Evolutionary conservation across 2,113 vertebrate genomes (phyloP), one percentile per base, ranked within the genome.

Genomic region (Petrocephalus zakoni): DNA sequence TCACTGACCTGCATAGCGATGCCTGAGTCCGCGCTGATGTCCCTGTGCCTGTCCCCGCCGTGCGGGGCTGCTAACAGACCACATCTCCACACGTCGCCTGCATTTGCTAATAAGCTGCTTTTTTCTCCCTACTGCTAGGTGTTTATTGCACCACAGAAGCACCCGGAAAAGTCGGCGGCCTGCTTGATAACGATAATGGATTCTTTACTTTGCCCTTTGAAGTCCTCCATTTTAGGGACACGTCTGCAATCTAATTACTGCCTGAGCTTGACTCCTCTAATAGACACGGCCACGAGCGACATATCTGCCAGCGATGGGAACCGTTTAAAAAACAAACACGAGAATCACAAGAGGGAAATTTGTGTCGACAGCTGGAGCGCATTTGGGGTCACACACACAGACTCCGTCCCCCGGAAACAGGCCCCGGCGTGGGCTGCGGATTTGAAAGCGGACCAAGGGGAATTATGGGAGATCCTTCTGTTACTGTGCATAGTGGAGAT

Each of bases 241-340:
- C 93, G 91, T 94, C 94, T 94, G 91, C 92, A 93, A 92, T 94
- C 91, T 93, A 94, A 94, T 93, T 94, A 94, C 90, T 92, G 91
- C 88, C 49, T 89, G 37, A 85, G 89, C 88, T 29, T 34, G 72
- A 56, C 34, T 87, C 72, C 82, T 34, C 68, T 51, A 91, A 91
- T 90, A 94, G 89, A 92, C 89, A 89, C 13, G 4, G 87, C 58
- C 55, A 84, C 90, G 2, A 22, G 86, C 52, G 52, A 56, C 15
- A 9, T 21, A 87, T 64, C 86, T 46, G 86, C 19, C 56, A 87
- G 17, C 87, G 58, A 84, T 9, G 86, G 87, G 87, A 58, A 58
- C 49, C 85, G 90, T 86, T 55, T 86, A 53, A 86, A 85, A 88
- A 52, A 64, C 90, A 51, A 56, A 85, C 53, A 49, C 82, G 22